phyloP scores from a whole-genome alignment of 2,888 invertebrate species.

The Hyposoter didymator region DNA sequence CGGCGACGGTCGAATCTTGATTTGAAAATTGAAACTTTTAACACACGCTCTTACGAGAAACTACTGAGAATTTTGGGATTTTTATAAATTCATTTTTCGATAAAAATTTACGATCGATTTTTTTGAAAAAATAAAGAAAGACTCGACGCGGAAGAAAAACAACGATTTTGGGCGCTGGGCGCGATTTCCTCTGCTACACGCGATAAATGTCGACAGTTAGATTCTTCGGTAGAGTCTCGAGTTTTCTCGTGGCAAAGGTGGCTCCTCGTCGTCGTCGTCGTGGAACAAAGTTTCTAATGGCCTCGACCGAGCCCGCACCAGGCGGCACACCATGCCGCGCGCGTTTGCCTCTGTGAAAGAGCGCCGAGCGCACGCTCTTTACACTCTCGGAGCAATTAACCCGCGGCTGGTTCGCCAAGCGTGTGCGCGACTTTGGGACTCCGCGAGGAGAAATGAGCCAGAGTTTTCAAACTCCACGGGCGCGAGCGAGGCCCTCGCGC shows the following conservation, averaged over 20 bases:
- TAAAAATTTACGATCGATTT: too few relatives aligned
- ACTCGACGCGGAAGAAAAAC: not conserved
- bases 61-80: too few relatives aligned
- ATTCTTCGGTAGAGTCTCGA: slow-evolving; percentile 38
- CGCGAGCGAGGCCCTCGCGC: not conserved
- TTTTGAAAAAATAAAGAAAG: too few relatives aligned
- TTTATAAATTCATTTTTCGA: too few relatives aligned
- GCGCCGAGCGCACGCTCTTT: slow-evolving; percentile 39
- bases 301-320: slow-evolving; percentile 22
- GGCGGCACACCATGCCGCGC: not conserved
- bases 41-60: too few relatives aligned
- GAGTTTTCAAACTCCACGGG: not conserved
- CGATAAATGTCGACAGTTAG: slow-evolving; percentile 41
- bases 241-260: slow-evolving; percentile 54
- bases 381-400: slow-evolving; percentile 63
- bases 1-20: too few relatives aligned
- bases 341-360: slow-evolving; percentile 36
- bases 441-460: slow-evolving; percentile 31
- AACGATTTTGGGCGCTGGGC: not conserved
- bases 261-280: not conserved
- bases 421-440: slow-evolving; percentile 54
- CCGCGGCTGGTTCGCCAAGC: slow-evolving; percentile 68
- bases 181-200: not conserved
- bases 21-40: too few relatives aligned
- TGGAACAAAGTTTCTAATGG: slow-evolving; percentile 60